phyloP scores from a whole-genome alignment of 2,797 vertebrate genomes.

The Sebastes kiyomatsui region DNA sequence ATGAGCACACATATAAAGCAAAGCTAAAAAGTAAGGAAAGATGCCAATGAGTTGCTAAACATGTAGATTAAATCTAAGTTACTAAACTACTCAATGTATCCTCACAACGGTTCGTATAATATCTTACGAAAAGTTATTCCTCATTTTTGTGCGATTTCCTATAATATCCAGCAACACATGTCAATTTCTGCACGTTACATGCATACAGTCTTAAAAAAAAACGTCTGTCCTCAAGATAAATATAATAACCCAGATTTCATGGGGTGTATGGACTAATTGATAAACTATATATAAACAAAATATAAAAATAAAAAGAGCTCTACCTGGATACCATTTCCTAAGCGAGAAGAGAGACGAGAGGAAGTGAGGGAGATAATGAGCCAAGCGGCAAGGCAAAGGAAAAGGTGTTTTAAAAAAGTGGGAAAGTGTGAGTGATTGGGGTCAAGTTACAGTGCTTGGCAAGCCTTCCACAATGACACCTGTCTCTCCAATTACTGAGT shows the following conservation, averaged over 20 bases:
- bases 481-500: slow-evolving; percentile 43
- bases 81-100: too few relatives aligned
- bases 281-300: not conserved
- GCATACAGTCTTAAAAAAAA: too few relatives aligned
- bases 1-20: not conserved
- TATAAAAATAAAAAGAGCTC: not conserved
- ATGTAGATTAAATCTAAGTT: too few relatives aligned
- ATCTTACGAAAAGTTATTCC: too few relatives aligned
- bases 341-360: not conserved
- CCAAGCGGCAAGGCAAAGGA: not conserved
- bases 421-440: not conserved
- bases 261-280: not conserved
- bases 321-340: not conserved
- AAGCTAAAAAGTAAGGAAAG: not conserved
- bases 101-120: too few relatives aligned
- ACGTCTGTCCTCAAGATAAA: too few relatives aligned
- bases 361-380: slow-evolving; percentile 10
- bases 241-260: too few relatives aligned
- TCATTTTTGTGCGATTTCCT: too few relatives aligned
- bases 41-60: not conserved
- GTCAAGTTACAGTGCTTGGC: slow-evolving; percentile 17
- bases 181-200: too few relatives aligned
- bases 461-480: slow-evolving; percentile 18
- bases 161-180: too few relatives aligned
- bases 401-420: not conserved